Evolutionary conservation across 2,797 vertebrate species (phyloP), one percentile per base, ranked within the genome.

Genomic region (Botia almorhae): DNA sequence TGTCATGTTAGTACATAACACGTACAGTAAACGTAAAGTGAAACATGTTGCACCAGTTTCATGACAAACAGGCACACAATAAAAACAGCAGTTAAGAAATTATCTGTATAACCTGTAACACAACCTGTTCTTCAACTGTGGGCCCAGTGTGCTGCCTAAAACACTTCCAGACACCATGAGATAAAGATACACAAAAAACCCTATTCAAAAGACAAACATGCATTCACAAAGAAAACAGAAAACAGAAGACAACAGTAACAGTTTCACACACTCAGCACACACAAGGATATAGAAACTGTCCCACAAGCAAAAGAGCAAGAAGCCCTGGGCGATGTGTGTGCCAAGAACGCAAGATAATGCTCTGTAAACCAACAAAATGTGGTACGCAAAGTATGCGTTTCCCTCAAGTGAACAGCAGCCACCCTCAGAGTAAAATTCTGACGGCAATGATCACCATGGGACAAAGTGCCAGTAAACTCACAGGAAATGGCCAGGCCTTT

Each of bases 111-210:
- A 64, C 69, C 23, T 53, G 48, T 26, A 43, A 51, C 1, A 39
- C 11, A 81, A 78, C 81, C 50, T 74, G 78, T 83, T 81, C 53
- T 19, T 74, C 58, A 63, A 65, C 67, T 33, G 53, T 26, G 63
- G 12, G 51, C 39, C 19, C 19, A 61, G 39, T 60, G 29, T 75
- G 48, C 33, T 1, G 23, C 26, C 58, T 60, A 13, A 26, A 56
- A 65, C 33, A 53, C 16, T 65, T 53, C 60, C 67, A 61, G 0
- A 17, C 50, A 72, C 17, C 12, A 17, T n/a, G 21, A 23, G 13
- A 26, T 4, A 23, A 10, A 36, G 23, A 61, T 16, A 58, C 46
- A 36, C 17, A 46, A 60, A 26, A 63, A 46, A 7, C 17, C 14
- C 65, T 19, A 58, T 10, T 19, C 26, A 29, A 16, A 8, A 60